Percentiles rank a stretch among this genome's conserved stretches.
These are phyloP conservation scores for Thysanoteuthis rhombus DNA, from an alignment of 2,888 invertebrate genomes.

Conservation along the genomic window DNA sequence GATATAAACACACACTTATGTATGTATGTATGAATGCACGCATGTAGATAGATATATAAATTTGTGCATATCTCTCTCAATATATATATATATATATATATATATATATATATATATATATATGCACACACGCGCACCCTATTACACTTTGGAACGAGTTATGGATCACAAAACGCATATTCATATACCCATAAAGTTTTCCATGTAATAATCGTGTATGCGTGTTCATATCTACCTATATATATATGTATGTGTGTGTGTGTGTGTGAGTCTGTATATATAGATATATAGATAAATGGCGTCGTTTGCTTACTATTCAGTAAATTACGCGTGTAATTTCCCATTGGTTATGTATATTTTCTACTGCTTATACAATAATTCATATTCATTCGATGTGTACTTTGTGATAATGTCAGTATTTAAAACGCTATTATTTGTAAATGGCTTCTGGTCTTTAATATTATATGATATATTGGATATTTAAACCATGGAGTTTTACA, in stretches of 20 bases:
- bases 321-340: constrained; percentile 12
- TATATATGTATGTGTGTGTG: background rate
- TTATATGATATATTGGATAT: too few species aligned
- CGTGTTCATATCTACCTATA: background rate
- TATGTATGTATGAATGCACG: background rate
- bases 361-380: background rate
- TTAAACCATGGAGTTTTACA: background rate
- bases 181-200: background rate
- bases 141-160: background rate
- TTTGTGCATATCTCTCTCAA: background rate
- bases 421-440: background rate
- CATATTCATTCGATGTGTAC: background rate
- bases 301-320: background rate
- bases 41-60: background rate
- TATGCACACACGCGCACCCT: background rate
- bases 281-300: background rate
- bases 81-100: background rate
- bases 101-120: background rate
- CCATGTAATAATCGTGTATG: background rate
- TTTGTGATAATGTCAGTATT: background rate
- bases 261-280: too few species aligned
- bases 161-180: background rate
- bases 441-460: too few species aligned
- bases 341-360: background rate
- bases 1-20: background rate